These are phyloP conservation scores for Amphimallon solstitiale DNA, from an alignment of 2,888 invertebrate genomes.

Conservation along the genomic window DNA sequence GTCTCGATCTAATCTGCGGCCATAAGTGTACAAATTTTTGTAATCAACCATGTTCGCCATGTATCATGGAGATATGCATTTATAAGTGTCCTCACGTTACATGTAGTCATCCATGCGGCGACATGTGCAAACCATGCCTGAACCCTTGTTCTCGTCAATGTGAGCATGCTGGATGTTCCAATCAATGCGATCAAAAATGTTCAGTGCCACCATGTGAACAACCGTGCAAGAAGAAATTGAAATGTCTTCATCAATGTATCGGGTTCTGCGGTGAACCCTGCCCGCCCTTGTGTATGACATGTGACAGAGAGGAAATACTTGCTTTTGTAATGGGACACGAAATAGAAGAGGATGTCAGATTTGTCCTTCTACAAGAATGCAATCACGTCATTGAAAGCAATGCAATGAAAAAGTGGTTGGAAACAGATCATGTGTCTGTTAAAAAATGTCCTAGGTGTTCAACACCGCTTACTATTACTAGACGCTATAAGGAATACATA, in stretches of 20 bases:
- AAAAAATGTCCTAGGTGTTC: slow-evolving; percentile 70
- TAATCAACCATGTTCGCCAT: slow-evolving; percentile 63
- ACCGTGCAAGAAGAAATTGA: slow-evolving; percentile 60
- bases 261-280: slow-evolving; percentile 80
- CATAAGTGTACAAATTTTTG: slow-evolving; percentile 71
- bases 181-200: slow-evolving; percentile 65
- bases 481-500: slow-evolving; percentile 62
- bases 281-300: slow-evolving; percentile 69
- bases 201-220: slow-evolving; percentile 62
- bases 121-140: slow-evolving; percentile 59
- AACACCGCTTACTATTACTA: slow-evolving; percentile 67
- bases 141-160: slow-evolving; percentile 60
- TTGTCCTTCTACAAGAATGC: slow-evolving; percentile 67
- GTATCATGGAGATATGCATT: slow-evolving; percentile 13
- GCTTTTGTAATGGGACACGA: slow-evolving; percentile 63
- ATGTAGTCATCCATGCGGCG: slow-evolving; percentile 64
- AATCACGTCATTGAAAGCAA: slow-evolving; percentile 65
- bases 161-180: slow-evolving; percentile 64
- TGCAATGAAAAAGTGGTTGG: slow-evolving; percentile 62
- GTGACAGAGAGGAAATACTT: slow-evolving; percentile 66
- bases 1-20: slow-evolving; percentile 69
- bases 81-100: slow-evolving; percentile 65
- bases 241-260: slow-evolving; percentile 73
- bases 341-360: slow-evolving; percentile 68
- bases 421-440: slow-evolving; percentile 54